Percentiles rank a stretch among this genome's conserved stretches.
Conservation (phyloP, 2,888 invertebrate species). For the Drosophila leonis region DNA sequence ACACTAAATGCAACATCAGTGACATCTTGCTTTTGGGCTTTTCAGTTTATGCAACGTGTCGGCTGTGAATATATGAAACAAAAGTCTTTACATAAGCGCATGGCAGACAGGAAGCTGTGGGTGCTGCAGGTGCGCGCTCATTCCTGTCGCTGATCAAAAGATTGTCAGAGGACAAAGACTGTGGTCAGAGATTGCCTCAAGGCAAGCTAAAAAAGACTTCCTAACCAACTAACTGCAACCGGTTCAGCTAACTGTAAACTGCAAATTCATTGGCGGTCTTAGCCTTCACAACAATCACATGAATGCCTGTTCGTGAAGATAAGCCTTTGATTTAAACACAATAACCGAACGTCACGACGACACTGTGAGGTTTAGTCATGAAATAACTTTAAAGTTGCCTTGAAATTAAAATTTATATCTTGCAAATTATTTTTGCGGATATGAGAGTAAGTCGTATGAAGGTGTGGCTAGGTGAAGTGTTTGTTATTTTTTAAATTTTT, state of each 20-base stretch:
- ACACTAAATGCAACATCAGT: slow-evolving; percentile 54
- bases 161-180: slow-evolving; percentile 7
- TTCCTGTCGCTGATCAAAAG: slow-evolving; percentile 24
- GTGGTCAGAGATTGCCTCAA: slow-evolving; percentile 2
- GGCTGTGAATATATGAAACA: slow-evolving; percentile 40
- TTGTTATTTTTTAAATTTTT: no score
- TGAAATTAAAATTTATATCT: not conserved
- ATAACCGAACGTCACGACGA: not conserved
- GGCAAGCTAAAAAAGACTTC: slow-evolving; percentile 5
- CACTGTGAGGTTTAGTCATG: no score
- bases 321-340: slow-evolving; percentile 12
- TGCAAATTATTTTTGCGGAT: not conserved
- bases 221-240: slow-evolving; percentile 20
- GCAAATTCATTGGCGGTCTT: slow-evolving; percentile 3
- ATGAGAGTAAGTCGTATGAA: not conserved
- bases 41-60: slow-evolving; percentile 57
- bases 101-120: slow-evolving; percentile 57
- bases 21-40: slow-evolving; percentile 57
- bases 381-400: not conserved
- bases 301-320: not conserved
- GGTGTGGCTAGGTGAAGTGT: not conserved
- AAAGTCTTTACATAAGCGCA: slow-evolving; percentile 49
- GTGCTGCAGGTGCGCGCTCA: slow-evolving; percentile 31
- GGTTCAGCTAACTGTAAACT: slow-evolving; percentile 23
- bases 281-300: slow-evolving; percentile 2